These are phyloP conservation scores for Helicoverpa assulta DNA, from an alignment of 2,888 invertebrate genomes.

Conservation along the genomic window DNA sequence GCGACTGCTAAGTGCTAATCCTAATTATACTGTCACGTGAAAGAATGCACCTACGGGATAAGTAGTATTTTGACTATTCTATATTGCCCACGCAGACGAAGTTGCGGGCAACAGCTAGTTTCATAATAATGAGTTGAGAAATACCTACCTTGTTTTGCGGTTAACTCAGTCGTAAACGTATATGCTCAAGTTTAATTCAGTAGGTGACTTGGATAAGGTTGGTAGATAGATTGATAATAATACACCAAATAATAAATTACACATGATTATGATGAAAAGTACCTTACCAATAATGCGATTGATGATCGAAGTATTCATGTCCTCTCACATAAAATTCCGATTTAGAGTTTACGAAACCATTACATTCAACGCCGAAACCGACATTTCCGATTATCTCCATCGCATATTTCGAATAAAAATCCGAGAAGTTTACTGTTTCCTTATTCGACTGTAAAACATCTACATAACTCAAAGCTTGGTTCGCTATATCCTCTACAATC, in stretches of 20 bases:
- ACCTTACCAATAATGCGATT: slow-evolving; percentile 81
- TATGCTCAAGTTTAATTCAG: slow-evolving; percentile 10
- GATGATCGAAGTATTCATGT: slow-evolving; percentile 83
- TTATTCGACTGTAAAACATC: slow-evolving; percentile 70
- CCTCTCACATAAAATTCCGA: slow-evolving; percentile 88
- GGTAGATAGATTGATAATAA: not conserved
- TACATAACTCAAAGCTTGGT: slow-evolving; percentile 85
- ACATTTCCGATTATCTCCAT: slow-evolving; percentile 91
- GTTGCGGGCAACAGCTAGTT: too few species aligned
- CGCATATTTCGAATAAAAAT: slow-evolving; percentile 90
- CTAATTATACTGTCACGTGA: too few species aligned
- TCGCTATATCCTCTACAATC: slow-evolving; percentile 89
- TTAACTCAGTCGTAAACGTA: slow-evolving; percentile 13
- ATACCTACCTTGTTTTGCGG: slow-evolving; percentile 17
- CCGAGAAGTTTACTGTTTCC: slow-evolving; percentile 87
- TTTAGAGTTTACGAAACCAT: slow-evolving; percentile 88
- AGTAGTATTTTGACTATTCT: too few species aligned
- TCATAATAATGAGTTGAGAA: slow-evolving; percentile 28
- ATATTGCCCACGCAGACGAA: too few species aligned
- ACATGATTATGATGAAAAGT: slow-evolving; percentile 8
- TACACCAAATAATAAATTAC: not conserved
- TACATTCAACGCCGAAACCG: slow-evolving; percentile 91
- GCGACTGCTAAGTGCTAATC: too few species aligned
- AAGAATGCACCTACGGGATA: too few species aligned
- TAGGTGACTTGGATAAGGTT: not conserved